A percentile compares a stretch with the other conserved stretches of the same genome.
Evolutionary conservation across 2,113 vertebrate species (phyloP).

Genomic region (Chionis minor): DNA sequence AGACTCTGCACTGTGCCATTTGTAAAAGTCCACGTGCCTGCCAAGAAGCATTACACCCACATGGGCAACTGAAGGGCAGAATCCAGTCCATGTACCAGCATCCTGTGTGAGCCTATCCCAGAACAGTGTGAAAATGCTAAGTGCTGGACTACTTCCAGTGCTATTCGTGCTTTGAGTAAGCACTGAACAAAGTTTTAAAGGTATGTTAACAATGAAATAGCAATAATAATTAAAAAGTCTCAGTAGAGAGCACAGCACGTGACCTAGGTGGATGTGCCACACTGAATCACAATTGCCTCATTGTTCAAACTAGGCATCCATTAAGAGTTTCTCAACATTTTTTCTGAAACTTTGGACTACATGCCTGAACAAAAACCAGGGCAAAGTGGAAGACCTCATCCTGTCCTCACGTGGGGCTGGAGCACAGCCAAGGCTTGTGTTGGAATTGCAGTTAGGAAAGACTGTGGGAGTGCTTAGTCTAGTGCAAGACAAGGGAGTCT

Average conservation of each 20-base stretch:
- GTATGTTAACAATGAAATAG: background rate
- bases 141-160: background rate
- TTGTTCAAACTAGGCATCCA: background rate
- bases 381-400: background rate
- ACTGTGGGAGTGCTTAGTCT: background rate
- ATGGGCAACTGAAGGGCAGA: background rate
- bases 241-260: background rate
- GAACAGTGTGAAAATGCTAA: background rate
- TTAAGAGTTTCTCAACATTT: constrained; percentile 26
- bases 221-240: background rate
- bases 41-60: background rate
- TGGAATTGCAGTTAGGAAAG: background rate
- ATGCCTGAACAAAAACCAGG: background rate
- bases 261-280: background rate
- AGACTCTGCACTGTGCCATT: background rate
- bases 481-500: background rate
- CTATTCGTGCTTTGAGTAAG: background rate
- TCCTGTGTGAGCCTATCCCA: background rate
- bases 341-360: background rate
- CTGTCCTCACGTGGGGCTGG: background rate
- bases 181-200: background rate
- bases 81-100: background rate
- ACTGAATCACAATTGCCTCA: background rate
- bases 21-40: background rate
- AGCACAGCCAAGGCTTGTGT: background rate